Percentiles rank a stretch among this genome's conserved stretches.
These are phyloP conservation scores for Bombus fervidus DNA, from an alignment of 1,140 invertebrate species.

Conservation along the genomic window DNA sequence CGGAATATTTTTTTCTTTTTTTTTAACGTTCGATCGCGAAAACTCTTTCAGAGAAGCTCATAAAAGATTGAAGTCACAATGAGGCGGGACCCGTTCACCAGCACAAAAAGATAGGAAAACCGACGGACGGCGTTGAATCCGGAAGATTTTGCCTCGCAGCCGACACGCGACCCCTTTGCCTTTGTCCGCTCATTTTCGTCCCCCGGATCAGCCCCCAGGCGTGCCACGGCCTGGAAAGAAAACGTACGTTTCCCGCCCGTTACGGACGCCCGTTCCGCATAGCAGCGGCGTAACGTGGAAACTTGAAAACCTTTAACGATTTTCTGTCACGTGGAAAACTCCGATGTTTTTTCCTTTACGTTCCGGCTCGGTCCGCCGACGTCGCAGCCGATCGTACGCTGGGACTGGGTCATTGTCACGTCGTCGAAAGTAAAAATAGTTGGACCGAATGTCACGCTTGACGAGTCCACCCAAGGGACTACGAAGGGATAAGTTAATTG, in stretches of 20 bases:
- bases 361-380: background rate
- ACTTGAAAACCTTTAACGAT: background rate
- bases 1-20: background rate
- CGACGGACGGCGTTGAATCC: background rate
- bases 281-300: background rate
- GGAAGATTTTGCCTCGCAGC: conserved; percentile 28
- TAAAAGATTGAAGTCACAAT: conserved; percentile 49
- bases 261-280: background rate
- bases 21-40: conserved; percentile 26
- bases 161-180: conserved; percentile 44
- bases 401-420: conserved; percentile 23
- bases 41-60: conserved; percentile 23
- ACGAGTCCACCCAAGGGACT: background rate
- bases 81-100: background rate
- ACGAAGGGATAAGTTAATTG: background rate
- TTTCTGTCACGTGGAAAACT: background rate
- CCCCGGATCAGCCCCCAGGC: conserved; percentile 1
- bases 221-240: conserved; percentile 16
- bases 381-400: too few relatives aligned
- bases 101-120: conserved; percentile 4
- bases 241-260: background rate
- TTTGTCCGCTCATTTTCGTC: conserved; percentile 34
- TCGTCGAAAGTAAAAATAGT: conserved; percentile 28
- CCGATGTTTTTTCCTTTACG: background rate
- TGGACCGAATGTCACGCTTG: background rate